phyloP scores from a whole-genome alignment of 2,797 vertebrate species.

The Monodelphis domestica region DNA sequence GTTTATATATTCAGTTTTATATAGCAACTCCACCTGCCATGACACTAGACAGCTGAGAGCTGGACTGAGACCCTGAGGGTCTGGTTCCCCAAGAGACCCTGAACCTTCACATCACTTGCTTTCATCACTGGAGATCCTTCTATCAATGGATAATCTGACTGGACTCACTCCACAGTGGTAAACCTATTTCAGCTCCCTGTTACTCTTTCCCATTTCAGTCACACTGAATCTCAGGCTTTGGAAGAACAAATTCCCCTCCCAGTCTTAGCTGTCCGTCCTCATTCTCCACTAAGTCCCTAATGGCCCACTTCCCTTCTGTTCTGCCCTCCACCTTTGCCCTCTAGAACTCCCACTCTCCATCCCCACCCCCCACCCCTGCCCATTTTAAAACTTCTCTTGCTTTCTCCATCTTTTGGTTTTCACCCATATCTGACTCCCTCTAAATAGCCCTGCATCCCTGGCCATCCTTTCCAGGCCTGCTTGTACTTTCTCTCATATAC shows the following conservation, averaged over 20 bases:
- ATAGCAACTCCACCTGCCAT: background rate
- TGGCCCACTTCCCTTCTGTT: background rate
- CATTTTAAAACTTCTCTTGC: background rate
- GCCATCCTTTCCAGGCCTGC: background rate
- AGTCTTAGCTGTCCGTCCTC: background rate
- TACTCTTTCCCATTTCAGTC: background rate
- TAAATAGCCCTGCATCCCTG: background rate
- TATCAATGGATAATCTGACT: background rate
- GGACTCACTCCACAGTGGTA: background rate
- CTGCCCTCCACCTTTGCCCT: background rate
- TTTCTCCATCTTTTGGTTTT: background rate
- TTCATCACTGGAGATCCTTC: background rate
- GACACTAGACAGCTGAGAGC: background rate
- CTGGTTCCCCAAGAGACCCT: background rate
- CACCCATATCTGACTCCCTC: background rate
- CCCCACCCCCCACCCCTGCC: no score
- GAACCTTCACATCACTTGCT: background rate
- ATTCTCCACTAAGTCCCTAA: background rate
- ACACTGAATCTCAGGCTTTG: background rate
- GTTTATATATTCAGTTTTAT: background rate
- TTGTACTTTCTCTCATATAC: background rate
- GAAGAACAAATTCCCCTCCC: background rate
- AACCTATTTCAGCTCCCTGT: background rate
- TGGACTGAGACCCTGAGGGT: no score
- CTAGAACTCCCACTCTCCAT: background rate